A percentile compares a stretch with the other conserved stretches of the same genome.
These are phyloP conservation scores for Syrrhaptes paradoxus DNA, from an alignment of 2,113 vertebrate species.

Conservation along the genomic window DNA sequence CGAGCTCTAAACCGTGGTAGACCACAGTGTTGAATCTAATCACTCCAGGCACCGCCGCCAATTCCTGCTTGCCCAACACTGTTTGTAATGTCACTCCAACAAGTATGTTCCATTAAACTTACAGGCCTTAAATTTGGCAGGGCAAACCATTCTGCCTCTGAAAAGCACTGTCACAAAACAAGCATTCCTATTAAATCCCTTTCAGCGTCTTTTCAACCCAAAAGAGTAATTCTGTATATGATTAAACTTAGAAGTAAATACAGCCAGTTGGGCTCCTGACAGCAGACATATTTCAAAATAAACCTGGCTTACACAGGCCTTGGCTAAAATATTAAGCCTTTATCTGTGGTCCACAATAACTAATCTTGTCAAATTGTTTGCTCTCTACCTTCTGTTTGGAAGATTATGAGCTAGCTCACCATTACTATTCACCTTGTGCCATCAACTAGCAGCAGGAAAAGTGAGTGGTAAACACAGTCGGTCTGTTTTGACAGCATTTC, in stretches of 20 bases:
- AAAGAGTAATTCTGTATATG: slow-evolving; percentile 57
- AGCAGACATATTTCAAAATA: slow-evolving; percentile 68
- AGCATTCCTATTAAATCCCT: slow-evolving; percentile 60
- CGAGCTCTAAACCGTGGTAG: background rate
- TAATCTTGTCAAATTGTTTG: slow-evolving; percentile 64
- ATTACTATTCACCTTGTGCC: slow-evolving; percentile 60
- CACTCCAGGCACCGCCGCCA: background rate
- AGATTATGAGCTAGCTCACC: slow-evolving; percentile 56
- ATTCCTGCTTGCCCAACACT: background rate
- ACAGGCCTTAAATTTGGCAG: slow-evolving; percentile 35
- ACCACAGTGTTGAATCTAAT: slow-evolving; percentile 18
- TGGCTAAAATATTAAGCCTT: slow-evolving; percentile 69
- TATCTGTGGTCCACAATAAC: slow-evolving; percentile 63
- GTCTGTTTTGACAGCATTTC: slow-evolving; percentile 27
- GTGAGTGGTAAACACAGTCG: slow-evolving; percentile 31
- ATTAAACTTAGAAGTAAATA: slow-evolving; percentile 64
- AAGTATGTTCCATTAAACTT: slow-evolving; percentile 30
- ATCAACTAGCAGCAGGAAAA: slow-evolving; percentile 39
- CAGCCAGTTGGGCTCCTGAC: slow-evolving; percentile 63
- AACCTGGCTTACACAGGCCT: slow-evolving; percentile 53
- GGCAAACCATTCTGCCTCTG: slow-evolving; percentile 27
- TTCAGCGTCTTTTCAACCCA: slow-evolving; percentile 23
- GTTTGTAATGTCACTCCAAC: slow-evolving; percentile 39
- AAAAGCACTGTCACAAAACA: slow-evolving; percentile 48
- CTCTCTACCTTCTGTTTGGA: slow-evolving; percentile 45